Conservation (phyloP, 1,140 invertebrate species). For the Zophobas atratus region DNA sequence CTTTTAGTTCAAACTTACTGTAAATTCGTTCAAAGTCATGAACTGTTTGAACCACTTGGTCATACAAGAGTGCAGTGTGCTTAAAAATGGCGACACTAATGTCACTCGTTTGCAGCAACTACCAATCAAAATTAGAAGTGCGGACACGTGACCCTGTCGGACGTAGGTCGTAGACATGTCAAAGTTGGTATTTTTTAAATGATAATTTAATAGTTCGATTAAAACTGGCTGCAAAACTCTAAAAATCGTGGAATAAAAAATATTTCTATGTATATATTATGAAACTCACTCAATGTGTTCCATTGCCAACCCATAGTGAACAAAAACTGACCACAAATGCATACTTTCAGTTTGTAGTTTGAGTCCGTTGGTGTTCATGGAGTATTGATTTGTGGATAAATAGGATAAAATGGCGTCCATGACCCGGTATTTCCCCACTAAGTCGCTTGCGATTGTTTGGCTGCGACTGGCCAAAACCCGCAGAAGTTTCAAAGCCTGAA, state of each 20-base stretch:
- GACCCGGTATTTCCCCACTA: constrained; percentile 67
- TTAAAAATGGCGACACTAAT: constrained; percentile 47
- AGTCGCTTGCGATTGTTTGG: constrained; percentile 64
- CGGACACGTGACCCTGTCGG: constrained; percentile 70
- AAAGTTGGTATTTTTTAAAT: constrained; percentile 71
- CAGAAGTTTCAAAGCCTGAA: constrained; percentile 71
- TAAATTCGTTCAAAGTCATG: constrained; percentile 58
- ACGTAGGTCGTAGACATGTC: constrained; percentile 66
- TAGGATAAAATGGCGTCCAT: constrained; percentile 69
- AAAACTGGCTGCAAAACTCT: constrained; percentile 67
- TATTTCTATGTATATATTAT: background rate
- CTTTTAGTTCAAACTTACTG: constrained; percentile 52
- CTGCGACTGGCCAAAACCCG: constrained; percentile 70
- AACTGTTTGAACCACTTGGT: constrained; percentile 66
- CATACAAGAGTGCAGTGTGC: constrained; percentile 34
- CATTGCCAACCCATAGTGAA: constrained; percentile 67
- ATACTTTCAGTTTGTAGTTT: constrained; percentile 75
- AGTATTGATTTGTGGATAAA: constrained; percentile 68
- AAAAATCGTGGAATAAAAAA: constrained; percentile 9
- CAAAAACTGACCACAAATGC: constrained; percentile 69
- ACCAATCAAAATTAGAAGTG: constrained; percentile 66
- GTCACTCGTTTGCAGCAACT: constrained; percentile 43
- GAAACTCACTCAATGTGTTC: constrained; percentile 64
- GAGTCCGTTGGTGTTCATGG: constrained; percentile 69
- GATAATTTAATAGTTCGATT: constrained; percentile 69